Base-by-base conservation (phyloP, 2,797 vertebrate genomes). In the Rhyacichthys aspro region DNA sequence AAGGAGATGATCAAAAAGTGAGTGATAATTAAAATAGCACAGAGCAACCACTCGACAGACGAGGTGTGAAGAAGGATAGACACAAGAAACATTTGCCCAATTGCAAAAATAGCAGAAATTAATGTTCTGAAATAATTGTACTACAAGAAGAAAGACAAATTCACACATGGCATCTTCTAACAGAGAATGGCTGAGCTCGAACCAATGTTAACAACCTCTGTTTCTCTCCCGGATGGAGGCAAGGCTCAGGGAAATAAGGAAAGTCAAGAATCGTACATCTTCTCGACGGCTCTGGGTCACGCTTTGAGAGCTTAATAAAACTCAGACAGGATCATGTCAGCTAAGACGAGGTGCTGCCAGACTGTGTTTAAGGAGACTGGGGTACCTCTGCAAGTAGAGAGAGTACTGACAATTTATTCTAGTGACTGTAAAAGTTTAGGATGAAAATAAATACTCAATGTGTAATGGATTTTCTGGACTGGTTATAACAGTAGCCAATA, bases 1-100 rank as follows among this genome's bases (percentile, higher is more conserved):
- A 67, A 72, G 64, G 58, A 74, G 63, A 68, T 74, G 72, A 82
- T 87, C 68, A 82, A 83, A 85, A 63, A 45, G 56, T 33, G 60
- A 60, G 63, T 53, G 73, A 85, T 83, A 78, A 84, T 88, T 87
- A 85, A 83, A 87, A 82, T 67, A 68, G 67, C 85, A 68, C 55
- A 69, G 59, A 43, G 54, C 65, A 63, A 67, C 41, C 62, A 53
- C 62, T 52, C 54, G 15, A 45, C 37, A 59, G 58, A 55, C 47
- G 12, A 43, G 42, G 53, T 54, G 57, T 42, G 48, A 73, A 53
- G 55, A 47, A 47, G 19, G 7, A n/a, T 11, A 47, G 45, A 5
- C 19, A 23, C 19, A 28, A 28, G 23, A 28, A 28, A 28, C 23
- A 28, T 28, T 2, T 28, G 23, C 3, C 23, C 23, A 28, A 28